These are phyloP conservation scores for Caenorhabditis tropicalis DNA, from an alignment of 1,140 invertebrate species.

Conservation along the genomic window DNA sequence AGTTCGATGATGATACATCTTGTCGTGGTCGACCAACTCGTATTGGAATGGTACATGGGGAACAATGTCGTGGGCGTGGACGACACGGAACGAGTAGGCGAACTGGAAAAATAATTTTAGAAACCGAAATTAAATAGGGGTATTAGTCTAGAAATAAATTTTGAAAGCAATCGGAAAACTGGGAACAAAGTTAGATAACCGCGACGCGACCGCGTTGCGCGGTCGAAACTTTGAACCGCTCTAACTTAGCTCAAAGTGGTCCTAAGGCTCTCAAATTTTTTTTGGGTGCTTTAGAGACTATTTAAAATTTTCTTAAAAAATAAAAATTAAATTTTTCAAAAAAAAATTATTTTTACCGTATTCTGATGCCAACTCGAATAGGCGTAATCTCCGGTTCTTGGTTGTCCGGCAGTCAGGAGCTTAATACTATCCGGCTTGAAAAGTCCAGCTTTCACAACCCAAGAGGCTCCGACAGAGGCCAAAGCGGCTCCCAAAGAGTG, in stretches of 20 bases:
- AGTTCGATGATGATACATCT: constrained; percentile 44
- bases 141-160: too few relatives aligned
- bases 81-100: constrained; percentile 50
- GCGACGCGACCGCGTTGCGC: too few relatives aligned
- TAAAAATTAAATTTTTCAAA: too few relatives aligned
- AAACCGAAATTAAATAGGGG: not conserved
- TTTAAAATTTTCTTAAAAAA: too few relatives aligned
- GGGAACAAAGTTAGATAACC: too few relatives aligned
- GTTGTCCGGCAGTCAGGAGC: constrained; percentile 56
- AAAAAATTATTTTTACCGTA: constrained; percentile 40
- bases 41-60: constrained; percentile 51
- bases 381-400: constrained; percentile 53
- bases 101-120: constrained; percentile 42
- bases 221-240: too few relatives aligned
- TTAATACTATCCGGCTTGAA: constrained; percentile 27
- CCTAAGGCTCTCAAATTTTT: too few relatives aligned
- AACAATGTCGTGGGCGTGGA: constrained; percentile 52
- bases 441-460: constrained; percentile 41
- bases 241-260: too few relatives aligned
- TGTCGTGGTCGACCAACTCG: constrained; percentile 5
- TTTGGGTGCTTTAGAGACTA: too few relatives aligned
- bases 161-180: too few relatives aligned
- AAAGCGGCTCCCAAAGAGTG: constrained; percentile 56
- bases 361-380: constrained; percentile 51
- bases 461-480: constrained; percentile 50